Percentiles rank a stretch among this genome's conserved stretches.
These are phyloP conservation scores for Onychostoma macrolepis DNA, from an alignment of 2,113 vertebrate genomes.

Conservation along the genomic window DNA sequence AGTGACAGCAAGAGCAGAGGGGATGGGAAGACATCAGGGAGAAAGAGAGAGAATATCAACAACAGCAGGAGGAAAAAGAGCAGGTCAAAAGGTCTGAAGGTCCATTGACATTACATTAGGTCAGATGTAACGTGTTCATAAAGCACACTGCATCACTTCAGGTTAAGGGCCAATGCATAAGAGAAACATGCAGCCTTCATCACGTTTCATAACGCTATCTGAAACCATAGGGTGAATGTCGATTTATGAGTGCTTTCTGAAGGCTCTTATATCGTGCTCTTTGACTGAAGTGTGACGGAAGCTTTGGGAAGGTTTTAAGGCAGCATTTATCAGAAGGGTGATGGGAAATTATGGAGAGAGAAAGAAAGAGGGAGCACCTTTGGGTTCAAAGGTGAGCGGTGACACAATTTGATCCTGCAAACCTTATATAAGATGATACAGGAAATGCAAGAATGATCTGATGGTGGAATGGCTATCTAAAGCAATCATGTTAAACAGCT, in stretches of 20 bases:
- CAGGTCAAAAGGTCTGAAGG: slow-evolving; percentile 82
- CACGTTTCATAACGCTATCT: slow-evolving; percentile 5
- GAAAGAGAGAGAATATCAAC: slow-evolving; percentile 76
- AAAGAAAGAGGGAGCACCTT: neutral
- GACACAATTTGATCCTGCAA: neutral
- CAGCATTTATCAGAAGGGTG: slow-evolving; percentile 17
- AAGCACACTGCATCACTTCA: slow-evolving; percentile 35
- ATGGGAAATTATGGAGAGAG: neutral
- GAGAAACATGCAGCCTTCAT: slow-evolving; percentile 20
- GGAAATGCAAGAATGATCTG: neutral
- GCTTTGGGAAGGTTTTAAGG: slow-evolving; percentile 36
- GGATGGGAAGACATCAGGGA: slow-evolving; percentile 86
- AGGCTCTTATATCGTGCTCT: slow-evolving; percentile 35
- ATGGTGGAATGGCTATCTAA: neutral
- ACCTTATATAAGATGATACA: neutral
- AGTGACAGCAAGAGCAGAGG: slow-evolving; percentile 94
- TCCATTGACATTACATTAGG: slow-evolving; percentile 79
- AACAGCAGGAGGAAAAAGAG: slow-evolving; percentile 62
- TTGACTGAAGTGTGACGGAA: slow-evolving; percentile 27
- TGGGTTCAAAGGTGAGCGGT: slow-evolving; percentile 14
- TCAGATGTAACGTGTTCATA: slow-evolving; percentile 68
- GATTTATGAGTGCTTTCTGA: slow-evolving; percentile 26
- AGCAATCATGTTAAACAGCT: neutral
- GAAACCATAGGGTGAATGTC: neutral
- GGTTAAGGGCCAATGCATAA: slow-evolving; percentile 21